phyloP scores from a whole-genome alignment of 2,888 invertebrate genomes.

The Cinara cedri region DNA sequence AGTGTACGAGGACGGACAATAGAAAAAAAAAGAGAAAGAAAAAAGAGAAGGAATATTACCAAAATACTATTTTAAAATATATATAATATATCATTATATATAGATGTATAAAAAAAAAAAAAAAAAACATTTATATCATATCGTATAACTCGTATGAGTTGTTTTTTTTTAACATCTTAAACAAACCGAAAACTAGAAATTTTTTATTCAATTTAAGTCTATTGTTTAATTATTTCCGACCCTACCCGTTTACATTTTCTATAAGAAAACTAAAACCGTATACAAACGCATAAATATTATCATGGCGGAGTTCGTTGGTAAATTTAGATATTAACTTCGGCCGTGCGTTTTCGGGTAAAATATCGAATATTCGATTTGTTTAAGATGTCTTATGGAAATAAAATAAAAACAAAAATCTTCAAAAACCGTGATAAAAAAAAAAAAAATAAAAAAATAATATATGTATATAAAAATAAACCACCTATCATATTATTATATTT shows the following conservation, averaged over 20 bases:
- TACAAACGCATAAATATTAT: not conserved
- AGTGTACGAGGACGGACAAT: constrained; percentile 57
- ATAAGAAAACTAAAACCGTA: too few species aligned
- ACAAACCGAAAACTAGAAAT: constrained; percentile 23
- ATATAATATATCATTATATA: constrained; percentile 6
- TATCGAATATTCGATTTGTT: constrained; percentile 15
- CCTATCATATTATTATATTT: not conserved
- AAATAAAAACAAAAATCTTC: not conserved
- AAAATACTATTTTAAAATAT: constrained; percentile 53
- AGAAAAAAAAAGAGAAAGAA: constrained; percentile 58
- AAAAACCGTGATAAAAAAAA: not conserved
- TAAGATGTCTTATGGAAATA: constrained; percentile 27
- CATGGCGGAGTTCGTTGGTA: constrained; percentile 51
- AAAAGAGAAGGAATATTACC: constrained; percentile 55
- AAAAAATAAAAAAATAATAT: not conserved
- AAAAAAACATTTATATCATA: constrained; percentile 49
- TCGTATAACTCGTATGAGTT: constrained; percentile 29
- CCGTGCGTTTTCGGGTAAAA: not conserved
- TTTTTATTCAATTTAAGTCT: not conserved
- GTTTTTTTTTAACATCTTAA: constrained; percentile 26
- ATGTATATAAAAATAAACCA: constrained; percentile 11
- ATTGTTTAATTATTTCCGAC: not conserved
- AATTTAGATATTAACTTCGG: not conserved
- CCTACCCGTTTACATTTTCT: not conserved
- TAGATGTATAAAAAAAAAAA: too few species aligned